Base-by-base conservation (phyloP, 2,888 invertebrate species). In the Gandaritis pyraliata region DNA sequence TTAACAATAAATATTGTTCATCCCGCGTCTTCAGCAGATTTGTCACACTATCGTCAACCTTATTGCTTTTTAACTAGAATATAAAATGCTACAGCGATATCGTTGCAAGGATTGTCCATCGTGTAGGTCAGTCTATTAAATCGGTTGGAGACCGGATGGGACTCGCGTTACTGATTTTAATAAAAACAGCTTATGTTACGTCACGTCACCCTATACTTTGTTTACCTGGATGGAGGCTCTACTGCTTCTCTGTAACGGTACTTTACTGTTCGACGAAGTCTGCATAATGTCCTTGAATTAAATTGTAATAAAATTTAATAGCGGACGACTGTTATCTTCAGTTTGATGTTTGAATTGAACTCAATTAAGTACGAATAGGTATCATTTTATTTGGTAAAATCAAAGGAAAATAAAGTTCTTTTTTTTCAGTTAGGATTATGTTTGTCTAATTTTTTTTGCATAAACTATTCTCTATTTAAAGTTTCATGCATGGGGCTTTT, bases 1-100 rank as follows among this genome's bases (percentile, higher is more conserved):
- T 89, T 90, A 86, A 89, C 88, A 89, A 90, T 88, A 82, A 87
- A 90, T 86, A 90, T 87, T 90, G 89, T 88, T 87, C 90, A 91
- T 88, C 88, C 85, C 83, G 80, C 83, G 74, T 77, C 76, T 75
- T 75, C 66, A 47, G 63, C 63, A 61, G 56, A 70, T 58, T 63
- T 11, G 38, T 8, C 52, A 6, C 5, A 1, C 29, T 23, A 61
- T 62, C 69, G 60, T 72, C 4, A 70, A 67, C 73, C 66, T 53
- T 81, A 71, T 38, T 0, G 0, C 0, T 0, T 0, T 2, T 0
- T 0, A 0, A 0, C 3, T 70, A 79, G 59, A 64, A 74, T 64
- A 59, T 11, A 53, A 57, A 67, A 72, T 70, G 5, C 11, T 18
- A 48, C 70, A 72, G 72, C 72, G 72, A 71, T 75, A 71, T 70